phyloP scores from a whole-genome alignment of 2,888 invertebrate genomes.

The Hofmannophila pseudospretella region DNA sequence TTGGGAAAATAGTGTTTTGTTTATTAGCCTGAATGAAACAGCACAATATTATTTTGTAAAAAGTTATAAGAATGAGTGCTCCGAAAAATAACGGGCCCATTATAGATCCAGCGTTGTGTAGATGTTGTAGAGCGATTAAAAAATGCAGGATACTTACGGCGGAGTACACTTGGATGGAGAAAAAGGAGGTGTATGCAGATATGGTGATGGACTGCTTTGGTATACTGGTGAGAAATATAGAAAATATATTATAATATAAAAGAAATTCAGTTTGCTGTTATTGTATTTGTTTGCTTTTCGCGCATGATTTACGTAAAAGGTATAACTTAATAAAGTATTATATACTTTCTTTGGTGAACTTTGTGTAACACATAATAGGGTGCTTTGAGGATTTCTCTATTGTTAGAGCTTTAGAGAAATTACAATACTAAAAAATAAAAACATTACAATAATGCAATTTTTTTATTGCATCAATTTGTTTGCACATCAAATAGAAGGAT shows the following conservation, averaged over 20 bases:
- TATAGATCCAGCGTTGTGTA: constrained; percentile 65
- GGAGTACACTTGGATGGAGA: constrained; percentile 66
- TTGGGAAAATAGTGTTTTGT: not conserved
- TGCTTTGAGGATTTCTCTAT: too few relatives aligned
- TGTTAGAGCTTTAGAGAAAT: too few relatives aligned
- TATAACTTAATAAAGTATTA: too few relatives aligned
- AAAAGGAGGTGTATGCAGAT: constrained; percentile 63
- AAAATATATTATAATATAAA: not conserved
- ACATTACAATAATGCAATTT: too few relatives aligned
- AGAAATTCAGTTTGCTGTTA: too few relatives aligned
- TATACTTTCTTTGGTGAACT: too few relatives aligned
- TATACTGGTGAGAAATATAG: constrained; percentile 47
- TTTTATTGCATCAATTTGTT: too few relatives aligned
- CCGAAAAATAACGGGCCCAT: constrained; percentile 58
- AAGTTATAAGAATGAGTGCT: constrained; percentile 37
- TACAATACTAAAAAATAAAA: too few relatives aligned
- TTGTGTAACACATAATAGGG: too few relatives aligned
- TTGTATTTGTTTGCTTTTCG: too few relatives aligned
- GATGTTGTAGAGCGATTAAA: constrained; percentile 65
- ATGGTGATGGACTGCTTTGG: constrained; percentile 73
- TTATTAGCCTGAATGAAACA: constrained; percentile 8
- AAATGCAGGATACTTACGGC: constrained; percentile 65
- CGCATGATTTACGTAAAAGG: too few relatives aligned
- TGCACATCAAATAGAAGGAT: too few relatives aligned
- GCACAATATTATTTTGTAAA: constrained; percentile 1